Conservation (phyloP, 2,113 vertebrate genomes). For the Ceuthmochares aereus region DNA sequence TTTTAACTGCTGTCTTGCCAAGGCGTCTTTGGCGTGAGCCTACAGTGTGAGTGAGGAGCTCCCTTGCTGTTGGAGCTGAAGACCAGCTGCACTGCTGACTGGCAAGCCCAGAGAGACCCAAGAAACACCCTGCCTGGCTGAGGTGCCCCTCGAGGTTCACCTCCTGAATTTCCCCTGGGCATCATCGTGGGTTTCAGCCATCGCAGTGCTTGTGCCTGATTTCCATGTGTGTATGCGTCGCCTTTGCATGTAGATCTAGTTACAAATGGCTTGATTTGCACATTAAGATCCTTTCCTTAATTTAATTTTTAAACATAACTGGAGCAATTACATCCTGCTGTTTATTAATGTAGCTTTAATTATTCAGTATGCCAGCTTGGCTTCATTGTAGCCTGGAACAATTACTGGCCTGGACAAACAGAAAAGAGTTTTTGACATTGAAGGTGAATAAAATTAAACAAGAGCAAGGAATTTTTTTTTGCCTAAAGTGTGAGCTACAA, state of each 20-base stretch:
- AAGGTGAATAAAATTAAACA: neutral
- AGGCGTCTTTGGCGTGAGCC: neutral
- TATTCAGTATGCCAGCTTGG: neutral
- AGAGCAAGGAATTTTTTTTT: neutral
- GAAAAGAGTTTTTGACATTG: neutral
- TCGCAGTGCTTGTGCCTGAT: rapidly evolving
- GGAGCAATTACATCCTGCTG: neutral
- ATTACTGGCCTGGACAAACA: neutral
- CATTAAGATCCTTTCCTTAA: neutral
- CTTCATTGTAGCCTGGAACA: neutral
- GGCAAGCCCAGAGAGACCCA: rapidly evolving
- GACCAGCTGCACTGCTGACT: neutral
- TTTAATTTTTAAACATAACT: neutral
- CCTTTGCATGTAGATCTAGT: neutral
- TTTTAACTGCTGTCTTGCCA: neutral
- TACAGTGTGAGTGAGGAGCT: neutral
- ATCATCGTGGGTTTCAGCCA: neutral
- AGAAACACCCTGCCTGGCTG: neutral
- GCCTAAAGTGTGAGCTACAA: neutral
- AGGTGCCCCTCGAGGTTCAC: neutral
- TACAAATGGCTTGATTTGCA: neutral
- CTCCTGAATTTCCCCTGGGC: rapidly evolving
- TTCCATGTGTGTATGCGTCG: rapidly evolving
- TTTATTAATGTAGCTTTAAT: neutral
- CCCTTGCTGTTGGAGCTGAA: neutral